A percentile compares a stretch with the other conserved stretches of the same genome.
These are phyloP conservation scores for Gymnobelideus leadbeateri DNA, from an alignment of 2,113 vertebrate genomes.

Conservation along the genomic window DNA sequence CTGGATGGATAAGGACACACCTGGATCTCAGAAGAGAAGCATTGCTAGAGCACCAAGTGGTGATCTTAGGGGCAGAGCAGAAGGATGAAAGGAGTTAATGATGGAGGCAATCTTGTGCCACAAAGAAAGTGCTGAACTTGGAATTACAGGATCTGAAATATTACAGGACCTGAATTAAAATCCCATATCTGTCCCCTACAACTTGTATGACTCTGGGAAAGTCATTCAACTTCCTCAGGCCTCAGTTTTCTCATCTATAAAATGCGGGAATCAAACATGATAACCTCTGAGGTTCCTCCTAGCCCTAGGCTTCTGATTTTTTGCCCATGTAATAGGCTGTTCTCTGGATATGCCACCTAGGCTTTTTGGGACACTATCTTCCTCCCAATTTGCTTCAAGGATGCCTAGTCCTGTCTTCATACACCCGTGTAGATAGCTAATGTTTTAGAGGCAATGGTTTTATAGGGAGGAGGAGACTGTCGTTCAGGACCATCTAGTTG, in stretches of 20 bases:
- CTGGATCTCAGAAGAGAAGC: background rate
- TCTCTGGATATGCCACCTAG: background rate
- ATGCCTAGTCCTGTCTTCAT: background rate
- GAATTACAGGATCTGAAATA: background rate
- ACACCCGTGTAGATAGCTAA: background rate
- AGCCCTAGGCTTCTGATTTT: background rate
- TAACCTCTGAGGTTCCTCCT: background rate
- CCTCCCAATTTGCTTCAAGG: background rate
- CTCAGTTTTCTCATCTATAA: background rate
- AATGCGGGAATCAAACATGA: background rate
- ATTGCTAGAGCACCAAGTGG: background rate
- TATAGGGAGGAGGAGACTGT: background rate
- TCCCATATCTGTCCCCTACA: background rate
- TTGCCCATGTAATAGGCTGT: background rate
- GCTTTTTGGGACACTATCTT: background rate
- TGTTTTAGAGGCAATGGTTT: background rate
- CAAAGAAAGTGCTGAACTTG: background rate
- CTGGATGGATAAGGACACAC: background rate
- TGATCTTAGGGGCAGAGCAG: background rate
- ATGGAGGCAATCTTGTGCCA: background rate
- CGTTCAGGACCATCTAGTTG: background rate
- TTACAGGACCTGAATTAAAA: background rate
- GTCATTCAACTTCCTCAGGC: background rate
- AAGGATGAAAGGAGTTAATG: background rate
- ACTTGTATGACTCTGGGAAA: background rate